Percentiles rank a stretch among this genome's conserved stretches.
Conservation (phyloP, 2,113 vertebrate species). For the Rhizomys pruinosus region DNA sequence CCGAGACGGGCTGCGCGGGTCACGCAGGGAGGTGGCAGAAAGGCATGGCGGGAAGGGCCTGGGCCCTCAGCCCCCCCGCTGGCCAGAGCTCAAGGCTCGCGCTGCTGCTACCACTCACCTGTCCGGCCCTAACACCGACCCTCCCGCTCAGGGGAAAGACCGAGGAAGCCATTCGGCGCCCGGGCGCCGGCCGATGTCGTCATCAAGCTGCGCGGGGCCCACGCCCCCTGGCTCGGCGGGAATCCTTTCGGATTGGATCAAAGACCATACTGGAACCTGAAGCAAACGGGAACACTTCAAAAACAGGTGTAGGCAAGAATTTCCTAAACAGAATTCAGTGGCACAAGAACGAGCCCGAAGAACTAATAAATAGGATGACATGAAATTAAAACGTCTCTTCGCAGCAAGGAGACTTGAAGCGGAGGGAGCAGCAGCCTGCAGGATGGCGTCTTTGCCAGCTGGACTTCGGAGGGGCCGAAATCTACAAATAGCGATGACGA, state of each 20-base stretch:
- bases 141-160: accelerated
- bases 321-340: background rate
- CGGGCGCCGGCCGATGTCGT: slow-evolving; percentile 54
- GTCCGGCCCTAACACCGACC: accelerated
- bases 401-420: background rate
- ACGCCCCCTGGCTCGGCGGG: background rate
- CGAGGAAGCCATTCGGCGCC: background rate
- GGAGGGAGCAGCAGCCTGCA: background rate
- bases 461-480: background rate
- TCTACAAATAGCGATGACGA: background rate
- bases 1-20: background rate
- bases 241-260: background rate
- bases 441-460: background rate
- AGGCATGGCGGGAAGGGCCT: background rate
- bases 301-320: background rate
- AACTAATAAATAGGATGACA: background rate
- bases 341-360: background rate
- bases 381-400: background rate
- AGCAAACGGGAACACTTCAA: background rate
- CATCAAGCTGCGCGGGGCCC: slow-evolving; percentile 66
- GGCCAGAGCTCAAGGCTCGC: too few species aligned
- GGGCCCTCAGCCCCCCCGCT: too few species aligned
- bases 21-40: background rate
- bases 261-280: too few species aligned
- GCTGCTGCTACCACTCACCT: slow-evolving; percentile 1